phyloP scores from a whole-genome alignment of 2,797 vertebrate genomes.

The Xenentodon cancila region DNA sequence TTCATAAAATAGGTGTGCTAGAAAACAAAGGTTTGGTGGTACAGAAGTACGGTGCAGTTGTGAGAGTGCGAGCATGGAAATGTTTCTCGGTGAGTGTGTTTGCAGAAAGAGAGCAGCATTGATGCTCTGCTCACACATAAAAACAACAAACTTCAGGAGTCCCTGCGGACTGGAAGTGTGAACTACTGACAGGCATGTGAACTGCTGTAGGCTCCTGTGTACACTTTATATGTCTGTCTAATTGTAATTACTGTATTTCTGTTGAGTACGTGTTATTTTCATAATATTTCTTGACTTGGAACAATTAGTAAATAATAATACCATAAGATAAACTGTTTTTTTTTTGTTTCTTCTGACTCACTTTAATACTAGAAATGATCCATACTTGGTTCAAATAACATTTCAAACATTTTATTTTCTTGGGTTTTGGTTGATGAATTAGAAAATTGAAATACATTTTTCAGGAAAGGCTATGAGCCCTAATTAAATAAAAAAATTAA shows the following conservation, averaged over 20 bases:
- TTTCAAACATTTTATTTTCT: too few species aligned
- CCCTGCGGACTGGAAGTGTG: conserved; percentile 41
- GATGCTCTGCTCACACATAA: conserved; percentile 57
- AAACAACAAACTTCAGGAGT: conserved; percentile 61
- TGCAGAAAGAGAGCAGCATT: conserved; percentile 64
- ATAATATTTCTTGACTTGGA: neutral
- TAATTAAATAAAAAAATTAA: too few species aligned
- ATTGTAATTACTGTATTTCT: neutral
- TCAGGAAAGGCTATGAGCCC: too few species aligned
- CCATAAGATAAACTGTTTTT: neutral
- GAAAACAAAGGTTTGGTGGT: conserved; percentile 8
- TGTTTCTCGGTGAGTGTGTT: conserved; percentile 44
- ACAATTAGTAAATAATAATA: conserved; percentile 1
- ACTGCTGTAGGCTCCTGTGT: neutral
- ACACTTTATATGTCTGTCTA: neutral
- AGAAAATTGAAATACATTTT: too few species aligned
- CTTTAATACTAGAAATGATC: neutral
- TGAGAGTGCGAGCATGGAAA: conserved; percentile 28
- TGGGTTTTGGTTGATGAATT: too few species aligned
- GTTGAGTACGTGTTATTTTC: neutral
- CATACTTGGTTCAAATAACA: too few species aligned
- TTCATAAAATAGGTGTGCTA: conserved; percentile 7
- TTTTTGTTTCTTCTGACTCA: neutral
- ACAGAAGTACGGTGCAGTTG: neutral
- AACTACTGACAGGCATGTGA: neutral